phyloP scores from a whole-genome alignment of 2,113 vertebrate species.

The Hyla sarda region DNA sequence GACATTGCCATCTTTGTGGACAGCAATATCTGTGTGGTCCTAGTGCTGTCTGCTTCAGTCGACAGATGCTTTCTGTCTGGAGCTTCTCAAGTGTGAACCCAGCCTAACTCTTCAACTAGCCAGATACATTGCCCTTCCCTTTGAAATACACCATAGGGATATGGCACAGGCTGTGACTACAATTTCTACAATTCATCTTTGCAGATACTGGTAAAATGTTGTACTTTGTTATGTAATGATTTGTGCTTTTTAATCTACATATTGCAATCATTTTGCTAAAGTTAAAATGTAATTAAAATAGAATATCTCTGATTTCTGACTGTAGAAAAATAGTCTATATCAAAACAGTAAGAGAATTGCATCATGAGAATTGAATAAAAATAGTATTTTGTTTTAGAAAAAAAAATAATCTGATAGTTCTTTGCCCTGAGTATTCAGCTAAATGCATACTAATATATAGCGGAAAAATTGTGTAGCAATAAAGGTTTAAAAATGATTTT shows the following conservation, averaged over 20 bases:
- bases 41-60: too few relatives aligned
- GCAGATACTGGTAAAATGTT: neutral
- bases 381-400: neutral
- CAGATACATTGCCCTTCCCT: neutral
- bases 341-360: neutral
- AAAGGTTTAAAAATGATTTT: neutral
- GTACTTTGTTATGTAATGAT: neutral
- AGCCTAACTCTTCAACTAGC: too few relatives aligned
- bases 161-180: neutral
- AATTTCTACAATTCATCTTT: neutral
- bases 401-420: neutral
- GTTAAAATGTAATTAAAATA: neutral
- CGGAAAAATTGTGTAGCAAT: neutral
- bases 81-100: neutral
- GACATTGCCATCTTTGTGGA: too few relatives aligned
- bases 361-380: neutral
- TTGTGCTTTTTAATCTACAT: neutral
- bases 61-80: too few relatives aligned
- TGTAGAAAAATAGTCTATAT: constrained; percentile 5
- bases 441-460: neutral
- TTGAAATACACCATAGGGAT: neutral
- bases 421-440: neutral
- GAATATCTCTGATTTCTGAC: neutral
- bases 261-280: too few relatives aligned
- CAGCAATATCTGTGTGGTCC: too few relatives aligned